Conservation (phyloP, 2,797 vertebrate genomes). For the Scarus forsteni region DNA sequence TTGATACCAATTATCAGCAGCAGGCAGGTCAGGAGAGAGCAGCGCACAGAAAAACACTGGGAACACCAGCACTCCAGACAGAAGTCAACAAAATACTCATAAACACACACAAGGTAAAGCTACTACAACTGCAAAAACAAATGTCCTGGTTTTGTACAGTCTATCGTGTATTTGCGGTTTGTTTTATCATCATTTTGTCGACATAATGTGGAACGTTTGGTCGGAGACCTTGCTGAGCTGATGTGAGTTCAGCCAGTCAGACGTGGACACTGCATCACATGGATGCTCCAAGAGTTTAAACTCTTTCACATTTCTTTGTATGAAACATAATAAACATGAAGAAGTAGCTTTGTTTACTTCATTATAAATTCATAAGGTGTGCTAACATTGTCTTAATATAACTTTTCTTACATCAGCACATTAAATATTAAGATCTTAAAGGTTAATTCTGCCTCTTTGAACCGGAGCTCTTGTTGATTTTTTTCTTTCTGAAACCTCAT, state of each 20-base stretch:
- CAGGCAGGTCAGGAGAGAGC: conserved; percentile 16
- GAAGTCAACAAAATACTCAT: background rate
- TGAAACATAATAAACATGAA: too few species aligned
- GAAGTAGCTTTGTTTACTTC: too few species aligned
- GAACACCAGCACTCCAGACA: conserved; percentile 18
- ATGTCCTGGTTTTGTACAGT: background rate
- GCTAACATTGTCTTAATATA: background rate
- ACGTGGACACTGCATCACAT: background rate
- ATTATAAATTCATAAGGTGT: background rate
- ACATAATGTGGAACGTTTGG: background rate
- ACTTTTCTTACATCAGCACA: background rate
- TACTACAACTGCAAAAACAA: background rate
- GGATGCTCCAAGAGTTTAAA: background rate
- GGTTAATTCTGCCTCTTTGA: background rate
- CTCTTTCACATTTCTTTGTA: background rate
- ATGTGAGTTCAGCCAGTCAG: background rate
- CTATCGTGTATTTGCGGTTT: background rate
- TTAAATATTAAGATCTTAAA: background rate
- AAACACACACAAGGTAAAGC: background rate
- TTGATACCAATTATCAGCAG: conserved; percentile 46
- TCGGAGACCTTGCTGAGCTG: background rate
- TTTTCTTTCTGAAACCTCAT: background rate
- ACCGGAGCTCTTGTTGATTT: background rate
- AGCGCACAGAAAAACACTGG: background rate
- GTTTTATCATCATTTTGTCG: background rate